Percentiles rank a stretch among this genome's conserved stretches.
phyloP scores from a whole-genome alignment of 2,888 invertebrate genomes.

The Plebejus melissa region DNA sequence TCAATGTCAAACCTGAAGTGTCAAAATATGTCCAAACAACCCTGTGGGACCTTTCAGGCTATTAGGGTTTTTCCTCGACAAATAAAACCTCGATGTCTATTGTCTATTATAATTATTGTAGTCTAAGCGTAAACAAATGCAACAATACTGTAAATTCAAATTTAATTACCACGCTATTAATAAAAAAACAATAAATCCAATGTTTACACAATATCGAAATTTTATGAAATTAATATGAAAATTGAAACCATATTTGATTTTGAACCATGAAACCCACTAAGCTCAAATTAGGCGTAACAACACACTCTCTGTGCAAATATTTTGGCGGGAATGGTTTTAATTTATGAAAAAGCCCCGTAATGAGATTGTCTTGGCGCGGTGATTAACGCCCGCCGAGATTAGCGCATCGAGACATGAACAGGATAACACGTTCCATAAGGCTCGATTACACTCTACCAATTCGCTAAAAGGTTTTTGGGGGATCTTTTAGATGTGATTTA shows the following conservation, averaged over 20 bases:
- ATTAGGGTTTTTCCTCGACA: too few relatives aligned
- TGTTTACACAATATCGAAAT: too few relatives aligned
- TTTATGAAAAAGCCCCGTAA: slow-evolving; percentile 19
- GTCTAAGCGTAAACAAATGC: too few relatives aligned
- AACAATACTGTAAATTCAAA: too few relatives aligned
- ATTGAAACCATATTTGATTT: background rate
- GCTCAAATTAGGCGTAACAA: background rate
- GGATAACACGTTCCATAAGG: background rate
- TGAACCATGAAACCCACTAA: background rate
- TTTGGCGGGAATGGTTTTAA: slow-evolving; percentile 9
- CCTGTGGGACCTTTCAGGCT: too few relatives aligned
- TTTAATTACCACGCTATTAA: too few relatives aligned
- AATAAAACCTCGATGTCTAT: too few relatives aligned
- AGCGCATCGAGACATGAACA: slow-evolving; percentile 16
- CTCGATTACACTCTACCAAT: background rate
- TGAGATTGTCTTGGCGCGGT: slow-evolving; percentile 13
- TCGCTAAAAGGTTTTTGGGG: background rate
- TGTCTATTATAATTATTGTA: too few relatives aligned
- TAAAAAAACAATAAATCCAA: too few relatives aligned
- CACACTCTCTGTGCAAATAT: background rate
- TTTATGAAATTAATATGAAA: too few relatives aligned
- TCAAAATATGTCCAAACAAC: too few relatives aligned
- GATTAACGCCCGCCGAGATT: slow-evolving; percentile 7
- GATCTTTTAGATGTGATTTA: background rate
- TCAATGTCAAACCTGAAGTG: too few relatives aligned